Conservation (phyloP, 2,888 invertebrate species). For the Limenitis camilla region DNA sequence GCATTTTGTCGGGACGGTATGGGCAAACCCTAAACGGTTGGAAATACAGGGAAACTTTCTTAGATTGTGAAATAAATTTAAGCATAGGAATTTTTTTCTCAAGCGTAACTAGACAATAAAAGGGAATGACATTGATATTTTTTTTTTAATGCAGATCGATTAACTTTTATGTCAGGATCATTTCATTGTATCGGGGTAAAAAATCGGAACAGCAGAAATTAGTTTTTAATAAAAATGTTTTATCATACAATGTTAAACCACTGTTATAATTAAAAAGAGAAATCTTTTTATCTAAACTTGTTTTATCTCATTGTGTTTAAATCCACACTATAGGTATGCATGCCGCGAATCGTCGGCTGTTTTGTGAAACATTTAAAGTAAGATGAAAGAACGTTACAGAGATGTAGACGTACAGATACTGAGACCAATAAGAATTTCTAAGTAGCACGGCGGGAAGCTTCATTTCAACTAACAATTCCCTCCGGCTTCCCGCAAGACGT, state of each 20-base stretch:
- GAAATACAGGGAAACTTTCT: too few relatives aligned
- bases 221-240: too few relatives aligned
- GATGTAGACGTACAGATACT: constrained; percentile 24
- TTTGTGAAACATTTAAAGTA: constrained; percentile 22
- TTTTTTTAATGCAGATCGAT: too few relatives aligned
- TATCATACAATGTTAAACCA: not conserved
- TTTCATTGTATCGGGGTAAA: too few relatives aligned
- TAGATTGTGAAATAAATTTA: too few relatives aligned
- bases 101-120: too few relatives aligned
- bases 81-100: too few relatives aligned
- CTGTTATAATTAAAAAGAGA: not conserved
- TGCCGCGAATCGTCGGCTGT: constrained; percentile 16
- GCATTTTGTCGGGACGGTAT: too few relatives aligned
- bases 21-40: too few relatives aligned
- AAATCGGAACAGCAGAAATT: too few relatives aligned
- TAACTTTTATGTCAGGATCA: too few relatives aligned
- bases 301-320: constrained; percentile 29
- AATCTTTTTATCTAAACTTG: constrained; percentile 1
- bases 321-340: constrained; percentile 31
- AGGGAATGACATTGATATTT: too few relatives aligned
- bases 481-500: constrained; percentile 9
- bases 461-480: constrained; percentile 21
- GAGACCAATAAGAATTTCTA: constrained; percentile 24
- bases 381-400: constrained; percentile 19
- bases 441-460: constrained; percentile 22